Conservation (phyloP, 2,797 vertebrate genomes). For the Esox lucius region DNA sequence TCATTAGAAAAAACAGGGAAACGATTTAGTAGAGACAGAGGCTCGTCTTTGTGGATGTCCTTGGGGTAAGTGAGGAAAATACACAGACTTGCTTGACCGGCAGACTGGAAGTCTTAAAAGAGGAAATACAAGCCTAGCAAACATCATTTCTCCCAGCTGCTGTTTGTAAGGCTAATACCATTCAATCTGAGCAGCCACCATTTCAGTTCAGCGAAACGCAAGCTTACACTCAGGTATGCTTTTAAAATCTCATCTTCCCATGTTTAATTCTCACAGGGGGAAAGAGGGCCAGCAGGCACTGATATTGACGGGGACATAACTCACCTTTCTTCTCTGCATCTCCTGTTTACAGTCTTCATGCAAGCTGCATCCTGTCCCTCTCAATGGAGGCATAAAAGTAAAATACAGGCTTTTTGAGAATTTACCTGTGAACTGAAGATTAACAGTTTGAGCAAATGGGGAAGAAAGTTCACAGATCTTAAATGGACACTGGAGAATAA, state of each 20-base stretch:
- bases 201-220: conserved; percentile 66
- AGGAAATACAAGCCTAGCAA: background rate
- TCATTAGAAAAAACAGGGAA: conserved; percentile 57
- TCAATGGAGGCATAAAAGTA: conserved; percentile 80
- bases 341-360: conserved; percentile 73
- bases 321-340: conserved; percentile 63
- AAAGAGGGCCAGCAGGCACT: conserved; percentile 51
- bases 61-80: conserved; percentile 18
- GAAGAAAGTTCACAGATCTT: conserved; percentile 69
- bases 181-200: conserved; percentile 62
- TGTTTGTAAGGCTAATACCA: conserved; percentile 23
- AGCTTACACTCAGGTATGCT: conserved; percentile 70
- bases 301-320: conserved; percentile 76
- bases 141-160: background rate
- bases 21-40: conserved; percentile 24
- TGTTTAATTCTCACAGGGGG: conserved; percentile 65
- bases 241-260: conserved; percentile 65
- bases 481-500: conserved; percentile 75
- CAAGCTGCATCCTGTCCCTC: conserved; percentile 60
- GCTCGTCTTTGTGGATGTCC: conserved; percentile 5
- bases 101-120: background rate
- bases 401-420: conserved; percentile 82
- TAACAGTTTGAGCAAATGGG: conserved; percentile 72
- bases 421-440: conserved; percentile 79
- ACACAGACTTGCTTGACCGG: conserved; percentile 8